These are phyloP conservation scores for Troilus luridus DNA, from an alignment of 2,888 invertebrate genomes.

Conservation along the genomic window DNA sequence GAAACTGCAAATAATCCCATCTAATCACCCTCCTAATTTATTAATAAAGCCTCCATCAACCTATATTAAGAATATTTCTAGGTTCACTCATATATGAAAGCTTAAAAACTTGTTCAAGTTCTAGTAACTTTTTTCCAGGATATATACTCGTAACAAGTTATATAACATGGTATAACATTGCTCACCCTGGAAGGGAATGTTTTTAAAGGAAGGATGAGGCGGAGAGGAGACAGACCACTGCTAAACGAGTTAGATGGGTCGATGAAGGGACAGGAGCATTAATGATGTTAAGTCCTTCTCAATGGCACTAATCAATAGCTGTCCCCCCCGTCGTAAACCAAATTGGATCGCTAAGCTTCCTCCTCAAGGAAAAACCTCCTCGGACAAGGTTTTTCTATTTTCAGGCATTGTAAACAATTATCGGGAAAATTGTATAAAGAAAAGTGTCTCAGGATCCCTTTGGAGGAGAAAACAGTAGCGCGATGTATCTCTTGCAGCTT, in stretches of 20 bases:
- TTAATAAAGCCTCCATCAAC: background rate
- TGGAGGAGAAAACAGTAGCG: no score
- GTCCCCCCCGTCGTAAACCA: background rate
- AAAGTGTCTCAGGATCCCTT: background rate
- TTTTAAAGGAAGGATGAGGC: background rate
- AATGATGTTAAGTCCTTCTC: slow-evolving; percentile 19
- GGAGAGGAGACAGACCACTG: background rate
- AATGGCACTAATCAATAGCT: slow-evolving; percentile 34
- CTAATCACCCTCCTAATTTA: background rate
- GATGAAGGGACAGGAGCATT: background rate
- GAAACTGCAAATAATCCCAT: background rate
- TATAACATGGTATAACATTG: background rate
- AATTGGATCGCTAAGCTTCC: slow-evolving; percentile 1
- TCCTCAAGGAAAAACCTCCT: background rate
- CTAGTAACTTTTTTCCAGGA: no score
- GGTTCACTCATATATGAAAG: background rate
- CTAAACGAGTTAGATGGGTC: background rate
- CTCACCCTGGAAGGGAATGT: background rate
- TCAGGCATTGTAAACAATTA: background rate
- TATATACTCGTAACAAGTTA: no score
- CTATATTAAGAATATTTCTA: background rate
- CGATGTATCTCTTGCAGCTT: no score
- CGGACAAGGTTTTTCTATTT: background rate
- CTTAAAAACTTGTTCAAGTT: no score
- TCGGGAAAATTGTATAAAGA: background rate